Evolutionary conservation across 1,140 invertebrate genomes (phyloP), one percentile per base, ranked within the genome.

Genomic region (Bombus balteatus): DNA sequence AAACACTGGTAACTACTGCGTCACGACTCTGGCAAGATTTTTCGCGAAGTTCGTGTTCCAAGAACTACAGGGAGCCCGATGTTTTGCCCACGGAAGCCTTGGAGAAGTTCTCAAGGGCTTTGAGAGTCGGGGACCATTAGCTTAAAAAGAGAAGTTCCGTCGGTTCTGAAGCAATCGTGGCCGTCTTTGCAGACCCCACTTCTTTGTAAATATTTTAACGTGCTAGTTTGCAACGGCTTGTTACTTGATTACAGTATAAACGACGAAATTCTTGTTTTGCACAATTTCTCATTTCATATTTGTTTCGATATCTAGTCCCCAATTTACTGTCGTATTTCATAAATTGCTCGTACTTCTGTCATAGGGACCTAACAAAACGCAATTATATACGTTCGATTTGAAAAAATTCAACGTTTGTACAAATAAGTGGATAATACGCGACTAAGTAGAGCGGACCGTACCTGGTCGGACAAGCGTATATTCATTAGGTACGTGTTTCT

Each of bases 111-210:
- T 84, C 83, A 47, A 79, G 53, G 53, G 41, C 37, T 83, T 34
- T n/a, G 62, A 79, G 53, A 32, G 57, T 81, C 70, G 39, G 37
- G 5, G 28, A 65, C 34, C 71, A 74, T 85, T 85, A 85, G 37
- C 53, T 74, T 57, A 34, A 47, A 74, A 81, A 66, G 66, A 53
- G 28, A 25, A 81, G n/a, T 74, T 41, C 57, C 43, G 34, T 47
- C 34, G 53, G 34, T 59, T 75, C 22, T 22, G 15, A 66, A 37
- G 1, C 68, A 34, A 72, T 43, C 43, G 12, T 28, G 4, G 25
- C 28, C 4, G 13, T 28, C 34, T 53, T 41, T 28, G 18, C 53
- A 34, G 18, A 22, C 39, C n/a, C 37, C 8, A 12, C 57, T 28
- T 22, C 72, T 72, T 65, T 37, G 65, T 32, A 59, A 84, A 84